Evolutionary conservation across 1,140 invertebrate species (phyloP).

Genomic region (Drosophila mojavensis): DNA sequence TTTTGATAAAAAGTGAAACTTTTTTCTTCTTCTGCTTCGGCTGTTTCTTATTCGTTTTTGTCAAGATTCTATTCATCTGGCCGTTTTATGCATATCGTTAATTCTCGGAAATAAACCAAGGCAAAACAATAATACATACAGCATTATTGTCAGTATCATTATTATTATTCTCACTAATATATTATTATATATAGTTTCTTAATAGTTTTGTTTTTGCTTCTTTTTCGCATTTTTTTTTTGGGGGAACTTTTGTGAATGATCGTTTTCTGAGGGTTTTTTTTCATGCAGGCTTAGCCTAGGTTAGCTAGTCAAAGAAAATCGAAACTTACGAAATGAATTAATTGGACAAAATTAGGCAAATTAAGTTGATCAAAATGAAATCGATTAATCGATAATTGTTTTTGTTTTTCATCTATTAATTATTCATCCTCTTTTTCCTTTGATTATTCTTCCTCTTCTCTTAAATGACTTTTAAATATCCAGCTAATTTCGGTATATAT

Average conservation of each 20-base stretch:
- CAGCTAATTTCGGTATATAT: no score
- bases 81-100: constrained; percentile 80
- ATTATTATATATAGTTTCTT: constrained; percentile 29
- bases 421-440: no score
- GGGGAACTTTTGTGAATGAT: constrained; percentile 16
- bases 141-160: constrained; percentile 26
- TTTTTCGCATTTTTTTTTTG: constrained; percentile 14
- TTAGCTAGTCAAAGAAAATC: not conserved
- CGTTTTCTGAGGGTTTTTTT: constrained; percentile 6
- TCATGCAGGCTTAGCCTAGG: not conserved
- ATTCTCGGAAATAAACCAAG: constrained; percentile 81
- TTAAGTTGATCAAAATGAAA: no score
- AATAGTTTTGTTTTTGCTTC: constrained; percentile 31
- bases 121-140: constrained; percentile 65
- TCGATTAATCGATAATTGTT: no score
- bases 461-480: no score
- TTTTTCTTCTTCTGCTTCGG: constrained; percentile 68
- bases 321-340: not conserved
- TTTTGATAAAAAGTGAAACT: constrained; percentile 82
- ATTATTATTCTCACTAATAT: constrained; percentile 31
- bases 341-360: no score
- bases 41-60: constrained; percentile 42
- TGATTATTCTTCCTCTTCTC: no score
- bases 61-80: constrained; percentile 46
- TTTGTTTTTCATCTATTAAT: no score